Evolutionary conservation across 2,113 vertebrate genomes (phyloP), one percentile per base, ranked within the genome.

Genomic region (Phalacrocorax pelagicus): DNA sequence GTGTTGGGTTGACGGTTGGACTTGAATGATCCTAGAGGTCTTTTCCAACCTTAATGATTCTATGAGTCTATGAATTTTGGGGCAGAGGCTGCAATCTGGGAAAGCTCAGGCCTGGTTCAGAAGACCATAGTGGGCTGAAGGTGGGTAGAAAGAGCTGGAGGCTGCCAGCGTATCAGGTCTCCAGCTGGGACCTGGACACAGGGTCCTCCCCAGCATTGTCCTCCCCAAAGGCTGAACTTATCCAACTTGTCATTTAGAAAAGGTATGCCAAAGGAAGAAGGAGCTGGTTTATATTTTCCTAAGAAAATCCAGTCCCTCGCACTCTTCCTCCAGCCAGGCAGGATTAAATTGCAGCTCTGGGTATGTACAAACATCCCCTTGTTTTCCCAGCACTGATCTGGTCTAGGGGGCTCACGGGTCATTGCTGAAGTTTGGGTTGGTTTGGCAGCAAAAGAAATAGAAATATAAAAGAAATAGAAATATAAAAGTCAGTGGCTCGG

Each of bases 351-450:
- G 55, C 72, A 63, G 91, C 65, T 70, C 86, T 52, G 59, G 55
- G 6, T 66, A 70, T 58, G 55, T 55, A 84, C 94, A 96, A 96
- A 92, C 81, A 92, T 55, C 58, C n/a, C 83, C 81, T 97, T 92
- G 94, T 94, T 97, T 92, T 92, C 66, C 83, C 77, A 93, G 77
- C 34, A 8, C 47, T 59, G 91, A 95, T 88, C 92, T 49, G 86
- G 72, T 51, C 5, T 3, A 46, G 27, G 42, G 81, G 26, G 59
- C 59, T 97, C 88, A 91, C 24, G 62, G 83, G 65, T 92, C 89
- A 62, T 83, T 71, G 34, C 61, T 71, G 63, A 78, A 91, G 86
- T 91, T 94, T 78, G 80, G 86, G 69, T 88, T 81, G 71, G 71
- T 70, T 92, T 88, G 63, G 92, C 88, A 90, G 92, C 67, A 88